Evolutionary conservation across 35 echinoderm and acorn worm species (phyloP).

Genomic region (Patiria miniata): DNA sequence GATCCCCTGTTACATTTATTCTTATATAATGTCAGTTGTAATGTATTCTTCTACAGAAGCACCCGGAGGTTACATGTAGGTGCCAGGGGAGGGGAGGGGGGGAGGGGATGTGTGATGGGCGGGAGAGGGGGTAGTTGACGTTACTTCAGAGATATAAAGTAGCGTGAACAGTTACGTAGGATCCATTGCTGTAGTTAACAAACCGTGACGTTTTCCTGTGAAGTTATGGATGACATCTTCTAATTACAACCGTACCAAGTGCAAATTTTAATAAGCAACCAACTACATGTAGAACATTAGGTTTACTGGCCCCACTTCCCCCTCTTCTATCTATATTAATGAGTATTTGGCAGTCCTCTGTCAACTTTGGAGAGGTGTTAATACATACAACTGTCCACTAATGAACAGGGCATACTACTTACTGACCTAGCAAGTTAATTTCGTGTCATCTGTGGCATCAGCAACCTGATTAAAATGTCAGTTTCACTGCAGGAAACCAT

Average conservation of each 20-base stretch:
- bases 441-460: background rate
- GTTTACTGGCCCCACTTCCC: background rate
- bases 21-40: no score
- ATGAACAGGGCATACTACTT: background rate
- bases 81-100: no score
- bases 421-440: background rate
- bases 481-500: background rate
- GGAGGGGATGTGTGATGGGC: no score
- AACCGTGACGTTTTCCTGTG: no score
- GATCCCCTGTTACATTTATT: no score
- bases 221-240: slow-evolving; percentile 2
- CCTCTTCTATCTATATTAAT: background rate
- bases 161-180: no score
- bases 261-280: background rate
- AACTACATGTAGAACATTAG: background rate
- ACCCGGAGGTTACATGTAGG: no score
- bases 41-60: no score
- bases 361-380: slow-evolving; percentile 15
- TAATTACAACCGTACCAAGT: slow-evolving; percentile 14
- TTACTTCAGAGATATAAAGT: no score
- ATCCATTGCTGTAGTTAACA: no score
- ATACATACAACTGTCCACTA: background rate
- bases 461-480: slow-evolving; percentile 16
- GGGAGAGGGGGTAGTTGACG: no score
- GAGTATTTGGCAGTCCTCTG: background rate